Conservation (phyloP, 2,888 invertebrate species). For the Synanthedon myopaeformis region DNA sequence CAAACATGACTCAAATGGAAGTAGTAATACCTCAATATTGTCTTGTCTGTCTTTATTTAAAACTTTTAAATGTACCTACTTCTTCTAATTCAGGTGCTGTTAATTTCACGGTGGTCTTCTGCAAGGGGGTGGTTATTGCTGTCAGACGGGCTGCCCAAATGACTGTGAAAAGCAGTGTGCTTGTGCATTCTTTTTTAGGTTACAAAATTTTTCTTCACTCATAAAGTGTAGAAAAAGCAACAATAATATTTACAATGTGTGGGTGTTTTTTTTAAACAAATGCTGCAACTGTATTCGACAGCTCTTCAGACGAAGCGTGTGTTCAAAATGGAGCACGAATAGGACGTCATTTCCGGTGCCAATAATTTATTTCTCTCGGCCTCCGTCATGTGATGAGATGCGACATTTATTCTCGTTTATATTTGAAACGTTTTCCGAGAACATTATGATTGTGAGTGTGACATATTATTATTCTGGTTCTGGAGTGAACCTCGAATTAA, state of each 20-base stretch:
- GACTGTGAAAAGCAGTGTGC: too few relatives aligned
- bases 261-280: not conserved
- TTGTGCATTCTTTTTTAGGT: too few relatives aligned
- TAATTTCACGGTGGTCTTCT: too few relatives aligned
- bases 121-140: too few relatives aligned
- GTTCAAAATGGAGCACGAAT: conserved; percentile 59
- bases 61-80: too few relatives aligned
- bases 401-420: conserved; percentile 58
- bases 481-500: conserved; percentile 15
- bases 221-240: too few relatives aligned
- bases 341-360: conserved; percentile 66
- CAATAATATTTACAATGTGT: not conserved
- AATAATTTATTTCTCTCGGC: conserved; percentile 64
- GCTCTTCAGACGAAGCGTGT: conserved; percentile 29
- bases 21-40: too few relatives aligned
- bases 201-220: too few relatives aligned
- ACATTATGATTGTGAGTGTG: conserved; percentile 42
- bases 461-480: conserved; percentile 27
- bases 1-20: too few relatives aligned
- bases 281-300: not conserved
- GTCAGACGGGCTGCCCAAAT: too few relatives aligned
- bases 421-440: conserved; percentile 55
- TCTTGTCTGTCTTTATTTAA: too few relatives aligned
- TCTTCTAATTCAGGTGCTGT: too few relatives aligned
- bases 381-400: conserved; percentile 58